Base-by-base conservation (phyloP, 1,140 invertebrate genomes). In the Zeugodacus cucurbitae region DNA sequence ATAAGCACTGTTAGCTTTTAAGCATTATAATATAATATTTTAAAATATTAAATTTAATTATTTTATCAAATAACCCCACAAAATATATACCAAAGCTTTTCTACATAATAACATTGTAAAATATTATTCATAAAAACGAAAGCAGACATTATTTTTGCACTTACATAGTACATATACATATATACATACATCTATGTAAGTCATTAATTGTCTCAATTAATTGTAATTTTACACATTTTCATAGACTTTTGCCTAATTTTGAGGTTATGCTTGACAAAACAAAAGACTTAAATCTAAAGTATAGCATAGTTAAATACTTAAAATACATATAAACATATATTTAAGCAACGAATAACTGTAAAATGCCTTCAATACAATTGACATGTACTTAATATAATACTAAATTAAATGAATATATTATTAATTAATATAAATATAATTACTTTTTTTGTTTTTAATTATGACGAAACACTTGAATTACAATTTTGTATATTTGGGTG, bases 231-330 rank as follows among this genome's bases (percentile, higher is more conserved):
- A 82, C 37, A 82, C 26, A 0, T 44, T 48, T 82, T 48, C 14
- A 82, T 82, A 82, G 74, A 82, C 74, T 82, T 82, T 48, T 82
- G 74, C 74, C 74, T 82, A 82, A 82, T 82, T 82, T 82, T 82
- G 74, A 82, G 74, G 74, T 82, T 82, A 82, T 82, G 74, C 74
- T 82, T 82, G 74, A 82, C 74, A 82, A 82, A 82, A 82, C n/a
- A 82, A 82, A 82, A 82, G 74, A 82, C 74, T 82, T 82, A 82
- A 82, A 82, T 78, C 34, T 78, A 41, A 41, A 54, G 48, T 4
- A 37, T 32, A 17, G 26, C 22, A 44, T 74, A 41, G 17, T 41
- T 74, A 70, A 74, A 74, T 74, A 37, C 20, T 37, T 22, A 41
- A 20, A 37, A 70, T 74, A 74, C 34, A 20, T 37, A 74, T 6